These are phyloP conservation scores for Laticauda colubrina DNA, from an alignment of 2,113 vertebrate species.

Conservation along the genomic window DNA sequence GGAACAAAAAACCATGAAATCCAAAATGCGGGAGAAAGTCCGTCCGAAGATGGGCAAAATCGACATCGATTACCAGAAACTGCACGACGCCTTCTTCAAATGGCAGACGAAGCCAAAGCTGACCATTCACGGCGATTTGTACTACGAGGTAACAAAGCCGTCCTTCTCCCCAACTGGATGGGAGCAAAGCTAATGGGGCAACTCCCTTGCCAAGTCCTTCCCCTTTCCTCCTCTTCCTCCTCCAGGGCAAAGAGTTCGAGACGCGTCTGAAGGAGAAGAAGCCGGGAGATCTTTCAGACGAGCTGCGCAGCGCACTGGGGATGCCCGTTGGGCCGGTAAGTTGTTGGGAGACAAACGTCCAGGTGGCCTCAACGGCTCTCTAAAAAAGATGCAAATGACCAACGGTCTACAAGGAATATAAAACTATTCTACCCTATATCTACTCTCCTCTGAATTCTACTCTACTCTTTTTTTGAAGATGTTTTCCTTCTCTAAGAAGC, in stretches of 20 bases:
- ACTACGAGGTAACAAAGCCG: conserved; percentile 80
- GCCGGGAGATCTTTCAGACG: conserved; percentile 87
- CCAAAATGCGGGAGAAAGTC: conserved; percentile 96
- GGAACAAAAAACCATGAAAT: conserved; percentile 95
- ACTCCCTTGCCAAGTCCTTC: neutral
- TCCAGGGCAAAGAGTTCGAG: conserved; percentile 92
- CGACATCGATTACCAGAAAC: conserved; percentile 95
- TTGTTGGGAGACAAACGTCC: neutral
- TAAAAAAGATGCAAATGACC: too few species aligned
- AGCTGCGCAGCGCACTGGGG: conserved; percentile 86
- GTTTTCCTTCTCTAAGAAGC: too few species aligned
- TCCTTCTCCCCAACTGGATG: accelerated
- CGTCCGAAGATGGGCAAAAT: conserved; percentile 96
- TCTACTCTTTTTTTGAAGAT: too few species aligned
- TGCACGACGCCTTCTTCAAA: conserved; percentile 95
- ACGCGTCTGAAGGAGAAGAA: conserved; percentile 93
- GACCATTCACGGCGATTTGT: conserved; percentile 91
- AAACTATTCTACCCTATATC: too few species aligned
- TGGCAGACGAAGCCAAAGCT: conserved; percentile 96
- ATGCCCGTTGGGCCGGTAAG: conserved; percentile 92
- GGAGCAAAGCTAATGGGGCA: accelerated
- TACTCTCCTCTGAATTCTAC: too few species aligned
- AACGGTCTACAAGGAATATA: too few species aligned
- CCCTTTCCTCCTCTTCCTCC: neutral
- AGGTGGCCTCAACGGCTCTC: too few species aligned